A percentile compares a stretch with the other conserved stretches of the same genome.
These are phyloP conservation scores for Alcis repandata DNA, from an alignment of 2,888 invertebrate species.

Conservation along the genomic window DNA sequence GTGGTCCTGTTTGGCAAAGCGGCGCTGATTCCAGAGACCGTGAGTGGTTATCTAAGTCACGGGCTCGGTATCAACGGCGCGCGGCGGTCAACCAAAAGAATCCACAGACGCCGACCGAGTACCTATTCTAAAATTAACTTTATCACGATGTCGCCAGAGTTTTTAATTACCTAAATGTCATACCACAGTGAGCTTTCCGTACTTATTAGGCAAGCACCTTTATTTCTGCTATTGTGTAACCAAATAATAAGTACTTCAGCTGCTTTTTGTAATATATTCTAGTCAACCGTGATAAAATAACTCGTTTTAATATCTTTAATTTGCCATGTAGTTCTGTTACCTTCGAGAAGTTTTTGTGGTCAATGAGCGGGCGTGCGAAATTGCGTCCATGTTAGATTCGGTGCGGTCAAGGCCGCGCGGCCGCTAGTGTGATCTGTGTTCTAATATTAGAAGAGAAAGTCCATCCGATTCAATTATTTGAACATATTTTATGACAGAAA, in stretches of 20 bases:
- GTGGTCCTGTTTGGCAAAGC: too few relatives aligned
- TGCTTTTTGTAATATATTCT: background rate
- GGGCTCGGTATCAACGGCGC: too few relatives aligned
- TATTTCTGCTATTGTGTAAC: too few relatives aligned
- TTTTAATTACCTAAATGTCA: too few relatives aligned
- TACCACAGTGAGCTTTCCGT: background rate
- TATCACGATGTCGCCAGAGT: too few relatives aligned
- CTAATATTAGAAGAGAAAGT: constrained; percentile 3
- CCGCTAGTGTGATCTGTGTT: background rate
- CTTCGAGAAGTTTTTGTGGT: constrained; percentile 8
- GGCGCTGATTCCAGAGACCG: too few relatives aligned
- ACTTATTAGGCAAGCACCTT: background rate
- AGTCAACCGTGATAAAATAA: constrained; percentile 3
- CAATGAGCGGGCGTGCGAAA: constrained; percentile 5
- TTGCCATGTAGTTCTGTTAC: background rate
- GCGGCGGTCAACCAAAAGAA: too few relatives aligned
- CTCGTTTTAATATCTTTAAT: constrained; percentile 4
- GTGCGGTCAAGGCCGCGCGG: constrained; percentile 24
- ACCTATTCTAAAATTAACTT: too few relatives aligned
- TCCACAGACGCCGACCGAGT: too few relatives aligned
- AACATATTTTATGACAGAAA: background rate
- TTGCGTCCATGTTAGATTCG: constrained; percentile 2
- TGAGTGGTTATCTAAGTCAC: too few relatives aligned
- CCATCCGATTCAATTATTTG: background rate
- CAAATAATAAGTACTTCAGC: background rate